Evolutionary conservation across 1,140 invertebrate genomes (phyloP), one percentile per base, ranked within the genome.

Genomic region (honey bee (Apis mellifera)): DNA sequence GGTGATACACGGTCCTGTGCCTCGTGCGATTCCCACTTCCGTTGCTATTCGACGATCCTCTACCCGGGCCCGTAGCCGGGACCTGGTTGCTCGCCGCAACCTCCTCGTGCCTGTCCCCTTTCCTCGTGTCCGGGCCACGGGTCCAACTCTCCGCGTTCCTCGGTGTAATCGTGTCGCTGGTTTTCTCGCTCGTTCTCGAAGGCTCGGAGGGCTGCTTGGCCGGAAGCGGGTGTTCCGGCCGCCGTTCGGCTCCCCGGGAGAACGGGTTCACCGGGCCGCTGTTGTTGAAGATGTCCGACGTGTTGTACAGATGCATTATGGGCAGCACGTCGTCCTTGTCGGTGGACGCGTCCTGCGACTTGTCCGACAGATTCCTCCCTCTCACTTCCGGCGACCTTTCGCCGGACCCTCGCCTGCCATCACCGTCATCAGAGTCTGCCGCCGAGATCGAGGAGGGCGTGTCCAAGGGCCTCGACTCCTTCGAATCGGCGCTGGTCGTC

Each of bases 301-400:
- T 93, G 74, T 94, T 94, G 85, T 94, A 94, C 52, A 93, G 85
- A 60, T 94, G 90, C 93, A 94, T 94, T 74, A 94, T 94, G 12
- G 93, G 93, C 52, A 94, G 72, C 23, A 94, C 90, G 72, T 93
- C 92, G 82, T 94, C 93, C 75, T 94, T 93, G 72, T 93, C 71
- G 12, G 55, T 7, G 4, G 69, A 42, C 9, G 19, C 15, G 0
- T 59, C 91, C 82, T 92, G 92, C 50, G 86, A 88, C 57, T 93
- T 90, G 84, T 93, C 92, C 1, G 90, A 92, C 15, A 93, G 81
- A 78, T 92, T 93, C 11, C 92, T 82, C 11, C 84, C 90, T 59
- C 90, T 88, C n/a, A 92, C 92, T 85, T 94, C 93, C 62, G 91
- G 91, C 48, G 92, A 93, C 52, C 92, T 86, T 26, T 91, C 89